Evolutionary conservation across 2,888 invertebrate species (phyloP), one percentile per base, ranked within the genome.

Genomic region (Serripes groenlandicus): DNA sequence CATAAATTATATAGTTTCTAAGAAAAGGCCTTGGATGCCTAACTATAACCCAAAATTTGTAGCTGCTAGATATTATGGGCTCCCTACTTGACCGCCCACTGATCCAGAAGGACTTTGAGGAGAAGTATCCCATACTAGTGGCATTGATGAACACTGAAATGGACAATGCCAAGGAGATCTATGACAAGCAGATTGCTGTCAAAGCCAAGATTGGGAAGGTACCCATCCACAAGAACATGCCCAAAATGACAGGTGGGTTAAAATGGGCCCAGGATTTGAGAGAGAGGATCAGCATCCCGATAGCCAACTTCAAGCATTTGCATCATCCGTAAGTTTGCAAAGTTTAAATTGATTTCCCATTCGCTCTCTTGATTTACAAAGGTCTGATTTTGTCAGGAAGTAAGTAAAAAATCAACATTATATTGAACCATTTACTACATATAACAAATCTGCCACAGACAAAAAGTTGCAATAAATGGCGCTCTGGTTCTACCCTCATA

Each of bases 41-140:
- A n/a, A n/a, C n/a, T n/a, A n/a, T n/a, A n/a, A n/a, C n/a, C n/a
- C n/a, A 49, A 2, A 49, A 34, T 62, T 75, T 82, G 52, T 95
- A 98, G 97, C 95, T 98, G 32, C 97, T 98, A 82, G 97, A 97
- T 90, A 98, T 98, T 86, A 97, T 97, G 52, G 98, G 98, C 0
- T 97, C 97, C 32, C 96, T 98, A 18, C 94, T 98, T 86, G 98
- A 98, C 88, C 96, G 98, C 74, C 97, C 98, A 1, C 95, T 97
- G 75, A 98, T 99, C 90, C 97, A 97, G 92, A 96, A 97, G 78
- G 97, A 98, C 94, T 98, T 98, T 92, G 97, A 97, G 4, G 96
- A 96, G 76, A 97, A 97, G 93, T 98, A 98, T 93, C 96, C 96
- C 0, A 96, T 96, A 92, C 97, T 98, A 66, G 96, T 98, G 30